Base-by-base conservation (phyloP, 1,140 invertebrate species). In the Achroia grisella region DNA sequence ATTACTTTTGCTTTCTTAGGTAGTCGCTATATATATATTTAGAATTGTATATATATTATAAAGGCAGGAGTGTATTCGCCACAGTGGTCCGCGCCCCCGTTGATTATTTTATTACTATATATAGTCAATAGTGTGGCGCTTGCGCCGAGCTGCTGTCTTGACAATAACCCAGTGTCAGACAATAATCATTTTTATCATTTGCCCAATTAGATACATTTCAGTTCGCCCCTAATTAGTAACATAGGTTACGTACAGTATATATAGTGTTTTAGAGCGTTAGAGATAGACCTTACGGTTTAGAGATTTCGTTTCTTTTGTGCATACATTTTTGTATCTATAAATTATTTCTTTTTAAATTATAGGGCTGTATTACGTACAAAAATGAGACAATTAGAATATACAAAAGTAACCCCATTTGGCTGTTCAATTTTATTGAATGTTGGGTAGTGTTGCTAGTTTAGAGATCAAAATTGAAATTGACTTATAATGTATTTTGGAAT, bases 111-210 rank as follows among this genome's bases (percentile, higher is more conserved):
- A n/a, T n/a, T n/a, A n/a, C n/a, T n/a, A n/a, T n/a, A 56, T 82
- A 23, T 23, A 79, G 75, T 76, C 71, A 76, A 78, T 78, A 73
- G 65, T 58, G 52, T 56, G 75, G 80, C 77, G 68, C 45, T 48
- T n/a, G 43, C 72, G 72, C 75, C 80, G 30, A 73, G 71, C 80
- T 84, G 80, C 80, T 84, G 80, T 84, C 80, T 84, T 65, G 80
- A 84, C 78, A 84, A 84, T 84, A 84, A 84, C 80, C 77, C 74
- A 80, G 80, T 84, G 80, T 84, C 76, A 84, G 80, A 84, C 80
- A 84, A 84, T 84, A 84, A 84, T 84, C 68, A 79, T 80, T 80
- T 52, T 66, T 78, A 71, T 82, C 57, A 75, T 78, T 82, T 80
- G 77, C 80, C 50, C 63, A n/a, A 34, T 73, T 69, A 71, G 75